These are phyloP conservation scores for Ylistrum balloti DNA, from an alignment of 1,140 invertebrate species.

Conservation along the genomic window DNA sequence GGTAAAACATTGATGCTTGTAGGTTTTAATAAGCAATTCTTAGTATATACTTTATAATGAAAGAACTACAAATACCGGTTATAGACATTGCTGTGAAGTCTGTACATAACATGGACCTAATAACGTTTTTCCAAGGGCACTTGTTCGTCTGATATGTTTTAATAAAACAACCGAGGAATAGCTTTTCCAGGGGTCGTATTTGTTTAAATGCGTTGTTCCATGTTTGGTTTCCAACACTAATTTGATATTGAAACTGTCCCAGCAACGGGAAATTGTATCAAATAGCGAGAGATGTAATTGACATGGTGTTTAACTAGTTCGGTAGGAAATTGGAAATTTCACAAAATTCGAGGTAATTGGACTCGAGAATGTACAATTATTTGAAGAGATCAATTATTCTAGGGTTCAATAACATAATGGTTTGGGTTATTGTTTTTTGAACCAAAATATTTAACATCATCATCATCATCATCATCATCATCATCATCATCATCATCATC, in stretches of 20 bases:
- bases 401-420: too few species aligned
- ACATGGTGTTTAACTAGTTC: not conserved
- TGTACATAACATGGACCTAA: too few species aligned
- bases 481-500: too few species aligned
- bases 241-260: not conserved
- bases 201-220: not conserved
- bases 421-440: too few species aligned
- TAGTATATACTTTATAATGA: too few species aligned
- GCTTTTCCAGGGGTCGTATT: not conserved
- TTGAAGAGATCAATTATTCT: too few species aligned
- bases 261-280: not conserved
- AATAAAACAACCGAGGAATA: not conserved
- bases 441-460: too few species aligned
- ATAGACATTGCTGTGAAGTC: too few species aligned
- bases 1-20: too few species aligned
- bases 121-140: not conserved
- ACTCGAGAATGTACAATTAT: not conserved
- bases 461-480: too few species aligned
- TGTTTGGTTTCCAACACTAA: not conserved
- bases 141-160: not conserved
- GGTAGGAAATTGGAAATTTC: not conserved
- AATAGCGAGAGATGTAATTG: not conserved
- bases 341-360: not conserved
- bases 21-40: too few species aligned
- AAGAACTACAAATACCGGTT: too few species aligned